Base-by-base conservation (phyloP, 2,888 invertebrate genomes). In the Eupithecia insigniata region DNA sequence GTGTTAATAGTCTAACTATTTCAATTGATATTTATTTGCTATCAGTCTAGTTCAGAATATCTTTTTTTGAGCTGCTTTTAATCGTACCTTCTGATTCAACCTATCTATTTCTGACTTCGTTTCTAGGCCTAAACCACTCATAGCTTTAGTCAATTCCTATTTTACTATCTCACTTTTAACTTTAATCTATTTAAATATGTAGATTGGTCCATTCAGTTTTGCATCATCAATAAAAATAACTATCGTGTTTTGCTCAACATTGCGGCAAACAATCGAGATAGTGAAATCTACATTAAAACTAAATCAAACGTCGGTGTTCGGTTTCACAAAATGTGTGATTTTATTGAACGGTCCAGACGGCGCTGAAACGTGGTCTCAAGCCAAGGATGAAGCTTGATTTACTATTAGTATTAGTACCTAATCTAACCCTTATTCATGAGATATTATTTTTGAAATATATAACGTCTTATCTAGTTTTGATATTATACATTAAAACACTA, bases 241-340 rank as follows among this genome's bases (percentile, higher is more conserved):
- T 61, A 61, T 64, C 36, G 36, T n/a, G 6, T 26, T 70, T 70
- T 60, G 16, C 69, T 51, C 64, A 26, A 66, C 74, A 70, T 66
- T 32, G 34, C 68, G 67, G 72, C 72, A 73, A 75, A 76, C 74
- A 78, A 79, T 78, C 72, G 76, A 76, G 72, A 74, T 74, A 71
- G 73, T 79, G 70, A 75, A 73, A 72, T 70, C 64, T 28, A 73
- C 76, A 78, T 76, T 78, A 75, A 78, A 80, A 78, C 70, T 60
- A 77, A 81, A 81, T 80, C 76, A 79, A 76, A 79, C 70, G 79
- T 80, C 77, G 75, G 79, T 81, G 74, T 81, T 74, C 64, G 61
- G 67, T 81, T 80, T 75, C 81, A 76, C 77, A 68, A 76, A 78
- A 79, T 78, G 80, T 78, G 76, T 76, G 68, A 71, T 74, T 64